Base-by-base conservation (phyloP, 2,113 vertebrate species). In the Aegotheles bennettii region DNA sequence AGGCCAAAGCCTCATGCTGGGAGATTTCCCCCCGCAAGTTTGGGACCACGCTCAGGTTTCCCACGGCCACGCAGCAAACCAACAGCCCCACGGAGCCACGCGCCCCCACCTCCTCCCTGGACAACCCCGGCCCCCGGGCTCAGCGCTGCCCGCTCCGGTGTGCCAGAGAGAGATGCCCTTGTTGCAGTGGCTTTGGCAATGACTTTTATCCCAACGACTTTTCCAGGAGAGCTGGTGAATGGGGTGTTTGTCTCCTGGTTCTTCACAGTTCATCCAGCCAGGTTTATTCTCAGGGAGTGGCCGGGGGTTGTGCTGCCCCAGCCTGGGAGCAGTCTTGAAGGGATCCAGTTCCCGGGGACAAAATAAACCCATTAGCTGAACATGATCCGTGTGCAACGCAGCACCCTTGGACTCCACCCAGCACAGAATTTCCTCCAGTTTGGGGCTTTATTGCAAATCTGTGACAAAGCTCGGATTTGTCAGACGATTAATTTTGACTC, bases 231-330 rank as follows among this genome's bases (percentile, higher is more conserved):
- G 67, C 33, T 50, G 69, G 84, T 97, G 95, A 95, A 94, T 95
- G 90, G 87, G 82, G 53, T 93, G 80, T 95, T 96, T 97, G 96
- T 95, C 45, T 95, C 65, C 42, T 3, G 9, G 54, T 36, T 91
- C 82, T 81, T 89, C 73, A 42, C 48, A 71, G 94, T 95, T 95
- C 95, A 82, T 87, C 68, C 89, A 91, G 91, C 9, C 75, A 89
- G 89, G 64, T 95, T 96, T 95, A 93, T 95, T 96, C 89, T 91
- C 71, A 70, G 94, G 96, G 95, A 91, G 95, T 90, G 95, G 83
- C 71, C 3, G 3, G 59, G 50, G 47, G 63, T 87, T 69, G 71
- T 48, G 65, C 87, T n/a, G n/a, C 61, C 84, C 47, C 31, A 61
- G 56, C 77, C 67, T 7, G 0, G 71, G 43, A 94, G 82, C 74